Base-by-base conservation (phyloP, 1,140 invertebrate genomes). In the Hyles euphorbiae region DNA sequence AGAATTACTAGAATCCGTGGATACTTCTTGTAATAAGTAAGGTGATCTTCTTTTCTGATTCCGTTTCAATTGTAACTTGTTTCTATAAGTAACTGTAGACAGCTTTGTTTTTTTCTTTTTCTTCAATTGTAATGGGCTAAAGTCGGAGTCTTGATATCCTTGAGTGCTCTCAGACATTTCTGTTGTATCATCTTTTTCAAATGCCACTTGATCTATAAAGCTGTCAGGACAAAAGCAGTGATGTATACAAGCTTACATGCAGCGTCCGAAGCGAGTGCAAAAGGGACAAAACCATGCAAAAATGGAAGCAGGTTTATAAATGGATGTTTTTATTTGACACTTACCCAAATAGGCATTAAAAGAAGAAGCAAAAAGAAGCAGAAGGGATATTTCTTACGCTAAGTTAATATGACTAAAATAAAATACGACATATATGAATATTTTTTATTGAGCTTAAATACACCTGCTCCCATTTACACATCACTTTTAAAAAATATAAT, bases 281-380 rank as follows among this genome's bases (percentile, higher is more conserved):
- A 33, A 55, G 61, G 63, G 45, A 34, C 45, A 58, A 63, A 65
- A 45, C 46, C 45, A 58, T 66, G 63, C 59, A 59, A 60, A 48
- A 71, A 79, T 82, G 81, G 82, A 83, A 83, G 82, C 80, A 85
- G 82, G 80, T 77, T 71, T 56, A 69, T 53, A 68, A 65, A 61
- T 33, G 36, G 33, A 22, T 32, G 60, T 34, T 10, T 36, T 61
- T 50, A 58, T 53, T 53, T 53, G 33, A 22, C 55, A 51, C 61
- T 56, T 36, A 68, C 36, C 44, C 34, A 53, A 53, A 58, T 52
- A 53, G 10, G 33, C 11, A 51, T 5, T 40, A 36, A 11, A 22
- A 51, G 51, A 51, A 11, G 3, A 44, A 12, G 36, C 12, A 36
- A 55, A 46, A 48, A 40, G 46, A 9, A 43, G 34, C n/a, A 34